These are phyloP conservation scores for Synanthedon formicaeformis DNA, from an alignment of 2,888 invertebrate species.

Conservation along the genomic window DNA sequence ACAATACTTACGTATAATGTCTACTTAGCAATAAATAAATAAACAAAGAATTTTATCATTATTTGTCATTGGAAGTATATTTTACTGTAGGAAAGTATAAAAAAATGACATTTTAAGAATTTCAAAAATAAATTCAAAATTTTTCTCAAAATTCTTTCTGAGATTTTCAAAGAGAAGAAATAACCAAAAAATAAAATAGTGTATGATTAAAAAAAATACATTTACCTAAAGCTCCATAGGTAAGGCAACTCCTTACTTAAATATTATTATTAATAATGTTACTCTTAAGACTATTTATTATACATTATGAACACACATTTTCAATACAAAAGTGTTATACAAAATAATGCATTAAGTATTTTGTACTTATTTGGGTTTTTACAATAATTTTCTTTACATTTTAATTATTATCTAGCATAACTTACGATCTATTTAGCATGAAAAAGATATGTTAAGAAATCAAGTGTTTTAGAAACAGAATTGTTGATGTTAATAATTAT, in stretches of 20 bases:
- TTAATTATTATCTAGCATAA: conserved; percentile 11
- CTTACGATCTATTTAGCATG: conserved; percentile 29
- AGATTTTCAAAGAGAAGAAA: too few relatives aligned
- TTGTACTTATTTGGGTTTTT: conserved; percentile 12
- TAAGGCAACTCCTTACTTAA: conserved; percentile 19
- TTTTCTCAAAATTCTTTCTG: too few relatives aligned
- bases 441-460: conserved; percentile 55
- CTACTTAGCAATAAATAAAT: too few relatives aligned
- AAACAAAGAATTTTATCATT: too few relatives aligned
- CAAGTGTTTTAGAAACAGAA: conserved; percentile 24
- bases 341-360: conserved; percentile 26
- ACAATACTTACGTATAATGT: too few relatives aligned
- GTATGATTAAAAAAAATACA: too few relatives aligned
- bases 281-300: conserved; percentile 16
- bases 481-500: conserved; percentile 10
- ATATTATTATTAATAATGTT: conserved; percentile 4
- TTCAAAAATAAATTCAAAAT: too few relatives aligned
- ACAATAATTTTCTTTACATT: conserved; percentile 4
- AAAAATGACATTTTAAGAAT: too few relatives aligned
- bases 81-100: too few relatives aligned
- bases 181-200: too few relatives aligned
- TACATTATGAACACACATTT: conserved; percentile 40
- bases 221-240: conserved; percentile 1
- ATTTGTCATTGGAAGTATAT: too few relatives aligned
- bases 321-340: conserved; percentile 18